Conservation (phyloP, 53 echinoderm and acorn worm species). For the Paracentrotus lividus region DNA sequence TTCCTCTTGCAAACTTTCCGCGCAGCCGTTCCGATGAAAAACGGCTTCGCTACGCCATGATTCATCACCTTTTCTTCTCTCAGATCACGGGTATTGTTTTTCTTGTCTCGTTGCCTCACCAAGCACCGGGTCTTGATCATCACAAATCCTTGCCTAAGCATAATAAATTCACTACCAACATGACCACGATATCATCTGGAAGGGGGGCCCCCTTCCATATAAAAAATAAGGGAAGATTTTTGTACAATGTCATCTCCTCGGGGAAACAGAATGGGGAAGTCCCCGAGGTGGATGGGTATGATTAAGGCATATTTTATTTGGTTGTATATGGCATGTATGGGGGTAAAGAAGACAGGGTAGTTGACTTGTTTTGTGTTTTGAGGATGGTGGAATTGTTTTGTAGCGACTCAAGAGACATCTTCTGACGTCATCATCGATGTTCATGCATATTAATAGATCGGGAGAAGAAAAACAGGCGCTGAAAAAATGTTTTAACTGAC, state of each 20-base stretch:
- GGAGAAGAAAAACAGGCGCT: too few relatives aligned
- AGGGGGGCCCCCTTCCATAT: conserved; percentile 46
- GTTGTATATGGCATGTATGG: neutral
- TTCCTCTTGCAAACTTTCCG: conserved; percentile 54
- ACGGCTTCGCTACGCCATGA: conserved; percentile 9
- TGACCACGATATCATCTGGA: conserved; percentile 41
- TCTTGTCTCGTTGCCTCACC: conserved; percentile 48
- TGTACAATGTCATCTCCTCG: conserved; percentile 56
- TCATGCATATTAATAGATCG: neutral
- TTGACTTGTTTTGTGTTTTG: neutral
- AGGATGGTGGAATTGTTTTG: conserved; percentile 35
- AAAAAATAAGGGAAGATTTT: conserved; percentile 47
- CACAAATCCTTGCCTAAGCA: conserved; percentile 63
- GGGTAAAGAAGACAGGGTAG: neutral
- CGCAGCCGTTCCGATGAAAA: conserved; percentile 24
- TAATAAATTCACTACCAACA: conserved; percentile 56
- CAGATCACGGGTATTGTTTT: conserved; percentile 29
- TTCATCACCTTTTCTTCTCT: conserved; percentile 58
- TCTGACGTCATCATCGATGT: neutral
- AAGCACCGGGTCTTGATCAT: conserved; percentile 55
- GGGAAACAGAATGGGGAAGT: conserved; percentile 25
- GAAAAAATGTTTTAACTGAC: too few relatives aligned
- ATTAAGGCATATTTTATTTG: conserved; percentile 47
- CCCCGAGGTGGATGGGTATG: conserved; percentile 53
- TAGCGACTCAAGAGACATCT: neutral